Evolutionary conservation across 2,797 vertebrate genomes (phyloP), one percentile per base, ranked within the genome.

Genomic region (Cyprinodon diabolis): DNA sequence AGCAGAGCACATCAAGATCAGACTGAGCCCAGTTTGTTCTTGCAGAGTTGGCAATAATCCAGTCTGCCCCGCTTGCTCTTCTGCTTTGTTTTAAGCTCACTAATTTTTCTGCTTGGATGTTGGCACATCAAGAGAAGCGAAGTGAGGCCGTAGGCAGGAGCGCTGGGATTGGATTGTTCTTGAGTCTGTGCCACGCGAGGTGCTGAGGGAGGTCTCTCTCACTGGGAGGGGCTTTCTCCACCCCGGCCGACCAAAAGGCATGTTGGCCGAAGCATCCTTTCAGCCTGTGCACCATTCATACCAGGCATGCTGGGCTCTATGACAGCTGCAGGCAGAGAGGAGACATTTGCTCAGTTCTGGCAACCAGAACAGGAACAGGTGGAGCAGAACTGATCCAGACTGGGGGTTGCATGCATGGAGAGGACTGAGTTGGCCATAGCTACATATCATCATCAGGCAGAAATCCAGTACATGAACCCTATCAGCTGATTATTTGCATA

Each of bases 271-370:
- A 76, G 82, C 51, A 13, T 80, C 57, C 67, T 48, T 49, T 52
- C 9, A 17, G 23, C 70, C 58, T 40, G 37, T 74, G 70, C 15
- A 69, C 69, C 72, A 68, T 73, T 80, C 81, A 91, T 68, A 84
- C 86, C 81, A 84, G 84, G 87, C 90, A 86, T 84, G 78, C 81
- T 68, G 75, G 81, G 82, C 84, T 89, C 82, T 79, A 82, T 78
- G 87, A 91, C 94, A 94, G 92, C 94, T 94, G 93, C 84, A 76
- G 71, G 76, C 84, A 84, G 75, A 70, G 71, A 78, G 89, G 15
- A 79, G 81, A 88, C 87, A 81, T 82, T 90, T 72, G 80, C 77
- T 76, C 72, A 75, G 80, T 88, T 85, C 91, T 92, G 90, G 91
- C 92, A 91, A 87, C 74, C 81, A 79, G 60, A 77, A 81, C 77